Evolutionary conservation across 1,140 invertebrate species (phyloP).

Genomic region (Mactra quadrangularis): DNA sequence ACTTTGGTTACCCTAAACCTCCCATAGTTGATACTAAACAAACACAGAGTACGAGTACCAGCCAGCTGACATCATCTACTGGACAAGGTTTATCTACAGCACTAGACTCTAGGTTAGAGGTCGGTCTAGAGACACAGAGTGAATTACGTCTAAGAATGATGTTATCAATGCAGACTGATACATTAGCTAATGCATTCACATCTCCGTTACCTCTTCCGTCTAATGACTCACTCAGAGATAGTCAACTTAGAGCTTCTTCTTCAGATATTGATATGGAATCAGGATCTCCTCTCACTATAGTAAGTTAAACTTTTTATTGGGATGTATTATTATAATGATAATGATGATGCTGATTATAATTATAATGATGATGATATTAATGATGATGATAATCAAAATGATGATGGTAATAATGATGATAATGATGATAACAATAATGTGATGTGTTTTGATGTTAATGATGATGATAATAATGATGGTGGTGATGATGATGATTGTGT

Average conservation of each 20-base stretch:
- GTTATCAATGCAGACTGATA: constrained; percentile 85
- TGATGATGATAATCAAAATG: no score
- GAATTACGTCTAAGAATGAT: constrained; percentile 88
- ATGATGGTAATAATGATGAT: no score
- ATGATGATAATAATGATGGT: no score
- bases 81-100: constrained; percentile 87
- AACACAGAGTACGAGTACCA: not conserved
- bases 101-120: constrained; percentile 91
- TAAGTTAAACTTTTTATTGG: not conserved
- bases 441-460: no score
- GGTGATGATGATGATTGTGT: no score
- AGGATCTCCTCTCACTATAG: constrained; percentile 34
- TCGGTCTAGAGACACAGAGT: constrained; percentile 89
- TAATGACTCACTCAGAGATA: constrained; percentile 43
- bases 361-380: no score
- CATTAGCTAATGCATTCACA: constrained; percentile 84
- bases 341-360: no score
- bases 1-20: constrained; percentile 39
- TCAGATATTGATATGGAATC: constrained; percentile 77
- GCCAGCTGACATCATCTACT: not conserved
- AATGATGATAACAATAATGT: not conserved
- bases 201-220: constrained; percentile 72
- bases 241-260: constrained; percentile 56
- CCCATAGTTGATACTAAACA: constrained; percentile 36
- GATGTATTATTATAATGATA: no score